phyloP scores from a whole-genome alignment of 2,888 invertebrate species.

The Lobophora halterata region DNA sequence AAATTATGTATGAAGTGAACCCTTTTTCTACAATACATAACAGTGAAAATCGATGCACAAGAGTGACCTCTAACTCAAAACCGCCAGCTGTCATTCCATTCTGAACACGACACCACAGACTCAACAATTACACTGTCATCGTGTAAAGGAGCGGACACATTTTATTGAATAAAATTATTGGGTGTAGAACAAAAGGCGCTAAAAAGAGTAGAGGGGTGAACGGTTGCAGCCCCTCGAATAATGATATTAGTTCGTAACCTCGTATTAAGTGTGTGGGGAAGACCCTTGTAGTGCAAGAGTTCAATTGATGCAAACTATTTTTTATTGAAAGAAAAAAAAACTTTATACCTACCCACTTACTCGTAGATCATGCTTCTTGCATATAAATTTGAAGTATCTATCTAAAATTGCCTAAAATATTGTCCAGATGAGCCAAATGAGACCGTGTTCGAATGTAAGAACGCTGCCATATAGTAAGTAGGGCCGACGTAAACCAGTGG shows the following conservation, averaged over 20 bases:
- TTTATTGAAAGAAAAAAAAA: too few species aligned
- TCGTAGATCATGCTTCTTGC: too few species aligned
- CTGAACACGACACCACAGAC: conserved; percentile 31
- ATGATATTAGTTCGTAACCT: conserved; percentile 72
- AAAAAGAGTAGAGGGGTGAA: conserved; percentile 50
- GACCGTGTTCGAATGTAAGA: too few species aligned
- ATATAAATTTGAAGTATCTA: too few species aligned
- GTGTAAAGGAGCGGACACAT: conserved; percentile 31
- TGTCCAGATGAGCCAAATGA: too few species aligned
- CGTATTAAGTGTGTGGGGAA: conserved; percentile 48
- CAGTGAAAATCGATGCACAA: conserved; percentile 3
- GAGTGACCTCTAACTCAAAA: conserved; percentile 12
- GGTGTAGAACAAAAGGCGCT: conserved; percentile 50
- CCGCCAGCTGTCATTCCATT: conserved; percentile 34
- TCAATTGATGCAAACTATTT: neutral
- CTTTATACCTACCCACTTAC: too few species aligned
- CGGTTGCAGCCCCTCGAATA: conserved; percentile 46
- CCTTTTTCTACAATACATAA: too few species aligned
- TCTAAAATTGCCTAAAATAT: too few species aligned
- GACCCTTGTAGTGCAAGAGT: conserved; percentile 25
- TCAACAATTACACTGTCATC: conserved; percentile 33
- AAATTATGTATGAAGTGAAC: too few species aligned
- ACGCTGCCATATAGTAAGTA: too few species aligned
- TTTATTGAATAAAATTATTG: conserved; percentile 52
- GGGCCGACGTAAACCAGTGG: too few species aligned